Percentiles rank a stretch among this genome's conserved stretches.
These are phyloP conservation scores for Muscicapa comitata DNA, from an alignment of 2,797 vertebrate genomes.

Conservation along the genomic window DNA sequence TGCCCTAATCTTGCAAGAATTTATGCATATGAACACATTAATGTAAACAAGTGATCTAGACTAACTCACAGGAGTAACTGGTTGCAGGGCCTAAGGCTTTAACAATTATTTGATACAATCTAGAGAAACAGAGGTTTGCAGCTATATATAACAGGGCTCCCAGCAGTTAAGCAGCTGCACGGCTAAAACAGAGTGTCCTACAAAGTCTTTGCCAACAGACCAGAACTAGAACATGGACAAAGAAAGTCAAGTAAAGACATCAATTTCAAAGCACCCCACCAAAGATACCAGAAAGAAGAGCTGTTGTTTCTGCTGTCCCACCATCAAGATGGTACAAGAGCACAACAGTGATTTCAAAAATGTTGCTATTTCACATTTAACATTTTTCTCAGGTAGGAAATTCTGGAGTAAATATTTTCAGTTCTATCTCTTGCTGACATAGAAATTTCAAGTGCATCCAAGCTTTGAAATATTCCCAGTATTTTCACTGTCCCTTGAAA, in stretches of 20 bases:
- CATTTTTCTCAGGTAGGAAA: background rate
- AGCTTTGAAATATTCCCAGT: background rate
- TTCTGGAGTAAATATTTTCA: background rate
- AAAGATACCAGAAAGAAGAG: background rate
- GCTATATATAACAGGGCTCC: background rate
- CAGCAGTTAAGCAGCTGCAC: background rate
- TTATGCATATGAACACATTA: background rate
- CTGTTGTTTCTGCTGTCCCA: background rate
- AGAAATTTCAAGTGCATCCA: background rate
- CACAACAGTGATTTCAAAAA: background rate
- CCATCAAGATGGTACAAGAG: background rate
- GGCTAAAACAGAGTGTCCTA: background rate
- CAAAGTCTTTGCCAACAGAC: background rate
- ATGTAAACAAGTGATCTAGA: background rate
- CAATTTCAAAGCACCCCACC: background rate
- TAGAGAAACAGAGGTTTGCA: background rate
- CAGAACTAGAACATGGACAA: background rate
- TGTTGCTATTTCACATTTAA: background rate
- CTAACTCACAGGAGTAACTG: background rate
- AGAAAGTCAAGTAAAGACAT: background rate
- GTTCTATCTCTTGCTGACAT: background rate
- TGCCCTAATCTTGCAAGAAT: background rate
- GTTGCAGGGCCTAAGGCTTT: slow-evolving; percentile 15
- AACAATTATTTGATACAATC: slow-evolving; percentile 55
- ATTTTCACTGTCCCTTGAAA: background rate